Conservation (phyloP, 2,113 vertebrate genomes). For the Pogona vitticeps region DNA sequence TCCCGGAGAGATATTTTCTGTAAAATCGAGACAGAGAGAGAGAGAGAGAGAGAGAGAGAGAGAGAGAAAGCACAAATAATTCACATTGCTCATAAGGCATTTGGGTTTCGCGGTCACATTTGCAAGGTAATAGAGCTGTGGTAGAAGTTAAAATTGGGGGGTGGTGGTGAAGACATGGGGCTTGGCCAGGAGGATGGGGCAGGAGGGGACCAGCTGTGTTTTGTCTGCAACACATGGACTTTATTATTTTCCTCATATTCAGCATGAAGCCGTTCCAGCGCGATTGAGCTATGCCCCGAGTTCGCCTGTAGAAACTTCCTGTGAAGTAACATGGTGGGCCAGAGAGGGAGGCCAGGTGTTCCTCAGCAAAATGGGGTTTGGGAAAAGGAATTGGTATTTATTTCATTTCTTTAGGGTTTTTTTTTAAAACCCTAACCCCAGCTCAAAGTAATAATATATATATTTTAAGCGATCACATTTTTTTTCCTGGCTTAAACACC, state of each 20-base stretch:
- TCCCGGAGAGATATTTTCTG: background rate
- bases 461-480: too few relatives aligned
- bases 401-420: background rate
- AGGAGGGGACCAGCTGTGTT: conserved; percentile 41
- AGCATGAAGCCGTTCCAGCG: background rate
- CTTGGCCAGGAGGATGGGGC: conserved; percentile 45
- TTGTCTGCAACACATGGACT: conserved; percentile 48
- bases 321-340: conserved; percentile 1
- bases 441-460: too few relatives aligned
- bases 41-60: conserved; percentile 16
- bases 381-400: background rate
- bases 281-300: conserved; percentile 12
- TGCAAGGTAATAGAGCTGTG: conserved; percentile 33
- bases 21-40: conserved; percentile 32
- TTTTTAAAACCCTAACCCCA: background rate
- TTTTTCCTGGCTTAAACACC: background rate
- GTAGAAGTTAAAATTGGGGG: conserved; percentile 11
- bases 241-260: conserved; percentile 42
- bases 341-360: conserved; percentile 21
- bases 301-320: conserved; percentile 26
- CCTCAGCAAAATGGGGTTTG: background rate
- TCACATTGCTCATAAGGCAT: conserved; percentile 67
- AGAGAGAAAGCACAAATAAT: conserved; percentile 35
- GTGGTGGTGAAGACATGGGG: conserved; percentile 33
- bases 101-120: conserved; percentile 69